These are phyloP conservation scores for Halocynthia roretzi DNA, from an alignment of 23 tunicate genomes.

Conservation along the genomic window DNA sequence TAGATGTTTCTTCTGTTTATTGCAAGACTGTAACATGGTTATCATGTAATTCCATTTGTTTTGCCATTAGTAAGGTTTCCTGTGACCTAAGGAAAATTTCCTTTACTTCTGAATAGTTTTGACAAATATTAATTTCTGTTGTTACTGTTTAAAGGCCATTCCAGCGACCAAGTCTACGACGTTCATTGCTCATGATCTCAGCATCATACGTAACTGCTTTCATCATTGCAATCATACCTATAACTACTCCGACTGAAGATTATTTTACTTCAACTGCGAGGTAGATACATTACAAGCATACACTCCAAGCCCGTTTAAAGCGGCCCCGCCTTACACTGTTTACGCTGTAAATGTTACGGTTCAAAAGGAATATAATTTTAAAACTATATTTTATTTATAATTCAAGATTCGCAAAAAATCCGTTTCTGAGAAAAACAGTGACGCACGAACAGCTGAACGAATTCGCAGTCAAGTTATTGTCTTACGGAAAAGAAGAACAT, in stretches of 20 bases:
- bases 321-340: too few species aligned
- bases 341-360: too few species aligned
- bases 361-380: too few species aligned
- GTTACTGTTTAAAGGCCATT: not conserved
- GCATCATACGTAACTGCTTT: not conserved
- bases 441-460: not conserved
- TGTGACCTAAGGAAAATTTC: too few species aligned
- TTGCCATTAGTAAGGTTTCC: too few species aligned
- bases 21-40: too few species aligned
- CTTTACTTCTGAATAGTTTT: too few species aligned
- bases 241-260: not conserved
- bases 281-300: not conserved
- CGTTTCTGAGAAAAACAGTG: not conserved
- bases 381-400: too few species aligned
- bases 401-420: not conserved
- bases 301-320: too few species aligned
- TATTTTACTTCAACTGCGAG: not conserved
- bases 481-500: not conserved
- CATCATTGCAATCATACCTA: not conserved
- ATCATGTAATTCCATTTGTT: too few species aligned
- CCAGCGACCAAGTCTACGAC: not conserved
- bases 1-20: too few species aligned
- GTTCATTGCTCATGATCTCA: not conserved
- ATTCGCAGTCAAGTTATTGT: constrained; percentile 1
- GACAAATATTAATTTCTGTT: not conserved